These are phyloP conservation scores for Eurystomus gularis DNA, from an alignment of 2,113 vertebrate genomes.

Conservation along the genomic window DNA sequence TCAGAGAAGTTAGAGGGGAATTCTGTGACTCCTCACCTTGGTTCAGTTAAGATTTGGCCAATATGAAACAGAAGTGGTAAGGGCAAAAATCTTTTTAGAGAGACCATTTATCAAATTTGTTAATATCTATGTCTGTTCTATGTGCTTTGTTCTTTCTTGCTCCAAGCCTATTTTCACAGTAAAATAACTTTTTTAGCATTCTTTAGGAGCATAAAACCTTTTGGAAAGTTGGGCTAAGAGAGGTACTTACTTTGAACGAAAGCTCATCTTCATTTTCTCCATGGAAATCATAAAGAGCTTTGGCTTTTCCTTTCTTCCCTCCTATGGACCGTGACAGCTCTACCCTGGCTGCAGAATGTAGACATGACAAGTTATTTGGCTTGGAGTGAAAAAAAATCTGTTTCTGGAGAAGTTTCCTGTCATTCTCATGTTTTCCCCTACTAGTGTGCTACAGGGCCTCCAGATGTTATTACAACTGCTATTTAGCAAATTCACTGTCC, in stretches of 20 bases:
- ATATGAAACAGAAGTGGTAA: background rate
- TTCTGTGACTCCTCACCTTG: background rate
- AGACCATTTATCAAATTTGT: background rate
- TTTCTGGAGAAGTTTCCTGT: background rate
- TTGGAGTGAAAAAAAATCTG: background rate
- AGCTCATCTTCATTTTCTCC: constrained; percentile 89
- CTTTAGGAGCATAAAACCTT: background rate
- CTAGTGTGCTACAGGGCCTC: background rate
- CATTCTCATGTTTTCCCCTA: background rate
- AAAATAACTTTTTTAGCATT: background rate
- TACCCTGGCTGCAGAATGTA: constrained; percentile 53
- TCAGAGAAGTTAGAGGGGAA: background rate
- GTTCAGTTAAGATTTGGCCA: background rate
- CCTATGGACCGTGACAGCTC: constrained; percentile 20
- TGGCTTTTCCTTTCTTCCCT: constrained; percentile 73
- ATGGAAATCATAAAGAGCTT: constrained; percentile 83
- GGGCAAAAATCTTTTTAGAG: background rate
- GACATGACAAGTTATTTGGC: background rate
- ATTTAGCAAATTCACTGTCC: background rate
- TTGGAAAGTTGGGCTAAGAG: background rate
- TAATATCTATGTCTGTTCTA: background rate
- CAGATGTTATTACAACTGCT: background rate
- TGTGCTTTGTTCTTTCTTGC: background rate
- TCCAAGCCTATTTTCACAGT: background rate
- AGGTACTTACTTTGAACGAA: constrained; percentile 82